Base-by-base conservation (phyloP, 2,888 invertebrate species). In the Tiliacea citrago region DNA sequence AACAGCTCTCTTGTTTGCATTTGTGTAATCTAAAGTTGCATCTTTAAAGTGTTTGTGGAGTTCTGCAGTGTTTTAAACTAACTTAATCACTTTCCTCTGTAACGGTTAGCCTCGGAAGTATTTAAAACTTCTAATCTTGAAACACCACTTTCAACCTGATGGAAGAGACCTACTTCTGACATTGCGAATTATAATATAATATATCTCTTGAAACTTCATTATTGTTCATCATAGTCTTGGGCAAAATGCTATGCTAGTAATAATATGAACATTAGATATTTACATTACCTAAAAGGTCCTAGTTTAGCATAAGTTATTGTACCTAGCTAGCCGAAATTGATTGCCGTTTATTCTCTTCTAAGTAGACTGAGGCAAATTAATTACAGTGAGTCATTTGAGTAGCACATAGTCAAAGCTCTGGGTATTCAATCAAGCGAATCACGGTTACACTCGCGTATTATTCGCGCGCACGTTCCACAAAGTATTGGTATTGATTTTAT, bases 401-500 rank as follows among this genome's bases (percentile, higher is more conserved):
- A 16, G 21, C 60, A 57, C 49, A 57, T 68, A 63, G 65, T 71
- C 67, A 71, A 73, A 55, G 77, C 65, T 53, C 10, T 21, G n/a
- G 57, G 67, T 55, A 55, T 77, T 74, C 61, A 24, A 73, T 53
- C 35, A 60, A 53, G n/a, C 24, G 53, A 75, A 77, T 75, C 82
- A 66, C 16, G 39, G 39, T 62, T 61, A 68, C 51, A 39, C 42
- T 77, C 76, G 73, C 75, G 68, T 73, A 66, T 42, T 69, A 74
- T 76, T 73, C 69, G 63, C 73, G 70, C 61, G 80, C 76, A 77
- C 68, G 42, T 58, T 58, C 24, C 49, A 73, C 66, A 65, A 61
- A 65, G 66, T 68, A 69, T 61, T 76, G 47, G 35, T 83, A 87
- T 87, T 80, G 86, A 87, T 87, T 84, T 82, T 81, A 81, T 77